Evolutionary conservation across 2,113 vertebrate species (phyloP).

Genomic region (Acanthochromis polyacanthus): DNA sequence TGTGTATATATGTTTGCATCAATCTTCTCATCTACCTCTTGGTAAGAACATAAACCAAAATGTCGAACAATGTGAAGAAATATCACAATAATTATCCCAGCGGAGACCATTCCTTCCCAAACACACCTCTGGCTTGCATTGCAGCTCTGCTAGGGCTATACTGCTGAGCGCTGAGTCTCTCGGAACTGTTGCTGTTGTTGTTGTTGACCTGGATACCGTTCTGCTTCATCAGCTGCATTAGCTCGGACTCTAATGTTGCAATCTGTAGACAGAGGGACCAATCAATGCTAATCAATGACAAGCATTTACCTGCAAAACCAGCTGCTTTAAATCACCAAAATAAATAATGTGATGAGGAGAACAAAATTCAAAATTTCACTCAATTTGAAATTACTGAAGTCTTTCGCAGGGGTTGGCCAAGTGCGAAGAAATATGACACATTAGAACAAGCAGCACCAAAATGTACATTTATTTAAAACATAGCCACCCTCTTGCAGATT

Average conservation of each 20-base stretch:
- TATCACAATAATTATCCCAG: background rate
- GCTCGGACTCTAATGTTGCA: conserved; percentile 91
- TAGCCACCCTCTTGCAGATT: background rate
- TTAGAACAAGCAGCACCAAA: background rate
- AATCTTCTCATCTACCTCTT: too few species aligned
- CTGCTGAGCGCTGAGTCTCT: conserved; percentile 80
- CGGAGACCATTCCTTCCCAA: background rate
- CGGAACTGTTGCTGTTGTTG: conserved; percentile 93
- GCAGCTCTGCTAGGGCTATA: conserved; percentile 82
- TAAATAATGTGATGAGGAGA: background rate
- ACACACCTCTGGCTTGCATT: conserved; percentile 86
- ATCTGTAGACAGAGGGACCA: conserved; percentile 83
- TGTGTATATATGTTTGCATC: too few species aligned
- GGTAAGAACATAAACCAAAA: background rate
- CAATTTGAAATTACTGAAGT: background rate
- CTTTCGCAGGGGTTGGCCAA: background rate
- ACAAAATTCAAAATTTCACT: background rate
- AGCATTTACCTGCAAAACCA: conserved; percentile 25
- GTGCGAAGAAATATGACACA: background rate
- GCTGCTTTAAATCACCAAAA: conserved; percentile 25
- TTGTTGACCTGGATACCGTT: conserved; percentile 97
- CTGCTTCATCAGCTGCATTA: conserved; percentile 95
- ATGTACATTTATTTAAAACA: background rate
- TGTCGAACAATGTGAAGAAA: background rate
- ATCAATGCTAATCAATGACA: conserved; percentile 40